Conservation (phyloP, 2,113 vertebrate genomes). For the Poecilia latipinna region DNA sequence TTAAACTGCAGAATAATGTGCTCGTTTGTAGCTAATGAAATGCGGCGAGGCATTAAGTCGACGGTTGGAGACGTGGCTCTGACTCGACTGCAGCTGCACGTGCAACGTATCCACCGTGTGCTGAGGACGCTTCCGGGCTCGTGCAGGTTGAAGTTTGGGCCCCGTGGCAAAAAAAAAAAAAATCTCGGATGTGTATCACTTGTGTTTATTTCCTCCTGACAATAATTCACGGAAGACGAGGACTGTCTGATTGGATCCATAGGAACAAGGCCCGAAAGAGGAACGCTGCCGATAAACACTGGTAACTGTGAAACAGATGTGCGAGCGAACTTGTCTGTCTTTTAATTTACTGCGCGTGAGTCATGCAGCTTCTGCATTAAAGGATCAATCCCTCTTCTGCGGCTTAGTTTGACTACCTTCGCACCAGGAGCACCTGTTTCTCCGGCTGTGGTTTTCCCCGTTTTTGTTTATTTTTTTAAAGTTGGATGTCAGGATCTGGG, state of each 20-base stretch:
- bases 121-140: constrained; percentile 28
- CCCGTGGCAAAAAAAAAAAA: constrained; percentile 12
- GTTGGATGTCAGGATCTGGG: neutral
- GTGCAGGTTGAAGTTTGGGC: constrained; percentile 8
- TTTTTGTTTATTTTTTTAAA: neutral
- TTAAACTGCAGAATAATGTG: constrained; percentile 55
- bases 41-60: neutral
- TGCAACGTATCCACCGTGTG: constrained; percentile 7
- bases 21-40: constrained; percentile 68
- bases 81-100: neutral
- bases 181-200: constrained; percentile 26
- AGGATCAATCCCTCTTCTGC: neutral
- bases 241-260: neutral
- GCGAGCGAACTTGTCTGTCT: neutral
- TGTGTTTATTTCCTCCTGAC: constrained; percentile 11
- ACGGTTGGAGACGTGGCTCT: neutral
- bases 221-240: neutral
- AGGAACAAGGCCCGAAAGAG: neutral
- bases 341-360: neutral
- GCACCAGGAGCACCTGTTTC: constrained; percentile 2
- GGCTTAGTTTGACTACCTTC: neutral
- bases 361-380: neutral
- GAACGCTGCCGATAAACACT: neutral
- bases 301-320: constrained; percentile 4
- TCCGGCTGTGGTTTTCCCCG: neutral